phyloP scores from a whole-genome alignment of 2,888 invertebrate species.

The Melipona bicolor region DNA sequence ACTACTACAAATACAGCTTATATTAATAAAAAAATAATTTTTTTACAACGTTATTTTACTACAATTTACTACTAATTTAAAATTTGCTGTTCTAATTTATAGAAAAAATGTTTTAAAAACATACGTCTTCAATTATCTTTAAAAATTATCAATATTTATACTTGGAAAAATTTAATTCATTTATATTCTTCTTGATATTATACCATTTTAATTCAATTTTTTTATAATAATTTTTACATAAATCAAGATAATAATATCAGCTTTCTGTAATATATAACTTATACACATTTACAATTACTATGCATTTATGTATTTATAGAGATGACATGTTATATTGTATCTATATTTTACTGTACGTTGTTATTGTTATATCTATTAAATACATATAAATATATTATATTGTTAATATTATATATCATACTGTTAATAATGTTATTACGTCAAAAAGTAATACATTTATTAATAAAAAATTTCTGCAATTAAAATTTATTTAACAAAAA shows the following conservation, averaged over 20 bases:
- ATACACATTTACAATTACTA: not conserved
- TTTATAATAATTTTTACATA: not conserved
- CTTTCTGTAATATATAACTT: not conserved
- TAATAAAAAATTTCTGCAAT: constrained; percentile 1
- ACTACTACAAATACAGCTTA: not conserved
- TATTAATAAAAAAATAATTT: not conserved
- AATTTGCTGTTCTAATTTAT: not conserved
- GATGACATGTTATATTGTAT: constrained; percentile 27
- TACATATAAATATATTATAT: constrained; percentile 20
- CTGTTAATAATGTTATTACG: constrained; percentile 35
- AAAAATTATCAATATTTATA: not conserved
- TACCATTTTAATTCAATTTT: not conserved
- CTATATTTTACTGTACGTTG: constrained; percentile 37
- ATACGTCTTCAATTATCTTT: not conserved
- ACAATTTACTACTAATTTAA: not conserved
- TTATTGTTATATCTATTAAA: constrained; percentile 32
- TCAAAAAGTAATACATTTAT: constrained; percentile 8
- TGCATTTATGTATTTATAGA: not conserved
- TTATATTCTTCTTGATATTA: not conserved
- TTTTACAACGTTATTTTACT: not conserved
- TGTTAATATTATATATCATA: too few relatives aligned
- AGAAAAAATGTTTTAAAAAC: not conserved
- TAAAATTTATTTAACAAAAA: not conserved
- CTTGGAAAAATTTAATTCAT: not conserved
- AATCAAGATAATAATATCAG: not conserved